A percentile compares a stretch with the other conserved stretches of the same genome.
Conservation (phyloP, 1,140 invertebrate genomes). For the Zeugodacus cucurbitae region DNA sequence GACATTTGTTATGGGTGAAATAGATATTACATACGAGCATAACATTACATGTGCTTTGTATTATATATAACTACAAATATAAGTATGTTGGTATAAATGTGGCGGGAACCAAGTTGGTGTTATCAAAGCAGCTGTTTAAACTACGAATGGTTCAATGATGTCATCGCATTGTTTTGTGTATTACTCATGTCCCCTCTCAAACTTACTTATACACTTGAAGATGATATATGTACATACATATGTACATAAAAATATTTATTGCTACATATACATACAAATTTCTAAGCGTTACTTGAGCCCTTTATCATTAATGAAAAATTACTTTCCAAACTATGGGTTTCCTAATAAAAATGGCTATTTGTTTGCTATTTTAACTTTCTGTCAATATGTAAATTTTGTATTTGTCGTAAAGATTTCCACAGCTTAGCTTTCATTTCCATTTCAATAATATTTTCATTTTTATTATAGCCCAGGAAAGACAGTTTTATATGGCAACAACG, state of each 20-base stretch:
- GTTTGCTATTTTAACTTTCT: not conserved
- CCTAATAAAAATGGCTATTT: no score
- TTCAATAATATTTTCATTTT: slow-evolving; percentile 2
- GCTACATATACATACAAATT: not conserved
- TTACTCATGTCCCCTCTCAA: not conserved
- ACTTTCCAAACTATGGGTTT: no score
- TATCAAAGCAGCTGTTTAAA: slow-evolving; percentile 1
- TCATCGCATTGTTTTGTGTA: slow-evolving; percentile 13
- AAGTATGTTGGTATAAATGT: not conserved
- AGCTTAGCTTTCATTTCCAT: not conserved
- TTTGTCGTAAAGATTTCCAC: not conserved
- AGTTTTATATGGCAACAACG: not conserved
- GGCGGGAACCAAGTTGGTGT: not conserved
- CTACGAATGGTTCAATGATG: slow-evolving; percentile 9
- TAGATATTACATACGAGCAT: not conserved
- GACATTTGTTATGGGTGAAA: not conserved
- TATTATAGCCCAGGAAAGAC: not conserved
- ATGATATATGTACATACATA: not conserved
- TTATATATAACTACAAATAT: not conserved
- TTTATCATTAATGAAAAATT: no score
- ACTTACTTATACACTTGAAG: not conserved
- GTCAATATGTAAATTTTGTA: not conserved
- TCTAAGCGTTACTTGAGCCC: no score
- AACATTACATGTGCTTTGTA: not conserved
- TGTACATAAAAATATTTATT: not conserved